Percentiles rank a stretch among this genome's conserved stretches.
These are phyloP conservation scores for Trachelus troglodyta DNA, from an alignment of 2,888 invertebrate species.

Conservation along the genomic window DNA sequence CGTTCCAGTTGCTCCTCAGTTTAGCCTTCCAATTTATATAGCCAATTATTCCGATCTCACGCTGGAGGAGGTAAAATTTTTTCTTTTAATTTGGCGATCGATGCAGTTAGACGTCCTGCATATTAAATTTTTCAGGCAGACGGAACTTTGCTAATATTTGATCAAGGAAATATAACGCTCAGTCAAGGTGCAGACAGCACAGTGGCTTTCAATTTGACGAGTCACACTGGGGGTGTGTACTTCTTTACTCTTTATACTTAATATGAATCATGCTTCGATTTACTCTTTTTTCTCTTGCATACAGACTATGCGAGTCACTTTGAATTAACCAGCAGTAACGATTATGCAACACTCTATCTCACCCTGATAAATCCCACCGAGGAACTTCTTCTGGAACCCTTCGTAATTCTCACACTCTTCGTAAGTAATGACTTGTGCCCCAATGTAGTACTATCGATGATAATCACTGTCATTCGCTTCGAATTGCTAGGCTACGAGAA, in stretches of 20 bases:
- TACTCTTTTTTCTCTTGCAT: not conserved
- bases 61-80: slow-evolving; percentile 25
- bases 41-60: slow-evolving; percentile 29
- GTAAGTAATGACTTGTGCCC: slow-evolving; percentile 20
- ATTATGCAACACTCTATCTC: slow-evolving; percentile 19
- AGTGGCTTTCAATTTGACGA: slow-evolving; percentile 12
- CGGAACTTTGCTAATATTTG: slow-evolving; percentile 23
- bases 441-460: not conserved
- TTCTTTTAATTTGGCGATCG: not conserved
- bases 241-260: not conserved
- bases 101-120: not conserved
- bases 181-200: slow-evolving; percentile 19
- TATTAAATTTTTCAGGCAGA: slow-evolving; percentile 21
- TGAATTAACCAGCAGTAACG: slow-evolving; percentile 7
- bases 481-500: not conserved
- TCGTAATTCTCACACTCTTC: slow-evolving; percentile 24
- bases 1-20: slow-evolving; percentile 23
- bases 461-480: not conserved
- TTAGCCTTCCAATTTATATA: slow-evolving; percentile 33
- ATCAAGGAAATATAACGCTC: slow-evolving; percentile 25
- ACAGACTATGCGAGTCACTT: slow-evolving; percentile 14
- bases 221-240: slow-evolving; percentile 15
- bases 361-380: slow-evolving; percentile 23
- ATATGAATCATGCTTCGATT: not conserved
- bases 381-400: slow-evolving; percentile 26